These are phyloP conservation scores for Scolopax mira DNA, from an alignment of 2,113 vertebrate species.

Conservation along the genomic window DNA sequence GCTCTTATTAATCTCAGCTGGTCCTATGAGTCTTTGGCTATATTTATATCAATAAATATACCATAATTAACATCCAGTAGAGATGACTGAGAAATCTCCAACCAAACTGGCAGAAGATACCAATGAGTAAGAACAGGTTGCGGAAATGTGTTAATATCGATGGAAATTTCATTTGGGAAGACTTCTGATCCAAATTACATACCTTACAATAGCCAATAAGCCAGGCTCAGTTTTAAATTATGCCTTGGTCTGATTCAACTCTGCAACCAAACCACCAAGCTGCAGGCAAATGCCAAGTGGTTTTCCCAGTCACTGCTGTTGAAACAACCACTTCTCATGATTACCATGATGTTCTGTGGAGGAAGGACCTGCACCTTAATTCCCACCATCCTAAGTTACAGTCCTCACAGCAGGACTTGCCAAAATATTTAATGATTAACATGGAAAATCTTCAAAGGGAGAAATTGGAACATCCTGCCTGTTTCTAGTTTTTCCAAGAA, in stretches of 20 bases:
- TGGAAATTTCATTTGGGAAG: not conserved
- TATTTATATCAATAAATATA: not conserved
- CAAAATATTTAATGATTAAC: not conserved
- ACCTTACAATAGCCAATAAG: not conserved
- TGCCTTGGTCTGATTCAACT: not conserved
- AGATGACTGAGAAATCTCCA: not conserved
- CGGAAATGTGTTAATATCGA: fast-evolving
- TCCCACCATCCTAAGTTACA: not conserved
- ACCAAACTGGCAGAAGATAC: not conserved
- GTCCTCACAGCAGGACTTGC: not conserved
- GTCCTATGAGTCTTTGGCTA: not conserved
- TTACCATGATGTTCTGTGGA: not conserved
- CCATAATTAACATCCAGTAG: not conserved
- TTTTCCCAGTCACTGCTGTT: not conserved
- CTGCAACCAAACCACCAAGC: not conserved
- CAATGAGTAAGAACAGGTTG: not conserved
- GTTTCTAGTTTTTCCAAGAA: not conserved
- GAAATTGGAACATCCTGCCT: not conserved
- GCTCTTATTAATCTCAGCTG: not conserved
- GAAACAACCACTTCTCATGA: not conserved
- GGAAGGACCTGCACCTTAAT: not conserved
- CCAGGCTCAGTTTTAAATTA: not conserved
- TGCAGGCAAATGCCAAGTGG: fast-evolving
- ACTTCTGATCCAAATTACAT: not conserved
- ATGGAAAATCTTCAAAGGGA: not conserved